These are phyloP conservation scores for Pogonomyrmex barbatus DNA, from an alignment of 1,140 invertebrate genomes.

Conservation along the genomic window DNA sequence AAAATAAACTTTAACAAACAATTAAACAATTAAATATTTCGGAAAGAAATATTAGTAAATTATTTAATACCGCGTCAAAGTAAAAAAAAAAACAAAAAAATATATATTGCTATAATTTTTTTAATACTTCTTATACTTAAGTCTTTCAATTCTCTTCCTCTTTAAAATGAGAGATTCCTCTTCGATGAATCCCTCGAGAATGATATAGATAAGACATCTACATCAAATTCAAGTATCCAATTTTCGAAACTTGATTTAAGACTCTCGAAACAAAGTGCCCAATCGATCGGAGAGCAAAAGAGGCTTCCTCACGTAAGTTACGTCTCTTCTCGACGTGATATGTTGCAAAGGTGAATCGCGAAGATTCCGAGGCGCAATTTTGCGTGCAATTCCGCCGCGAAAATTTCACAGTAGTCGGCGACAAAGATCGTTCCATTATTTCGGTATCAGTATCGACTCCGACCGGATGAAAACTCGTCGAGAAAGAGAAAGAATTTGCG, in stretches of 20 bases:
- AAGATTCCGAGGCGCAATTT: neutral
- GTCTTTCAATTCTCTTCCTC: too few relatives aligned
- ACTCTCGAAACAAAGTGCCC: neutral
- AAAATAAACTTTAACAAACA: neutral
- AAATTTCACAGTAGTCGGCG: conserved; percentile 35
- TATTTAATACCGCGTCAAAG: neutral
- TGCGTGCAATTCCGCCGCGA: neutral
- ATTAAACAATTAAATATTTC: neutral
- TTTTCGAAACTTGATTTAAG: neutral
- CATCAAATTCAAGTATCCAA: neutral
- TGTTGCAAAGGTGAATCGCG: neutral
- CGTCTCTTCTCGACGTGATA: neutral
- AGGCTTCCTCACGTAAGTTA: neutral
- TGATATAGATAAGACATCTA: neutral
- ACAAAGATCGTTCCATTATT: conserved; percentile 6
- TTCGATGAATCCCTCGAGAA: too few relatives aligned
- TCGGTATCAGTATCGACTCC: conserved; percentile 32
- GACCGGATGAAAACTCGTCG: neutral
- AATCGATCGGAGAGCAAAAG: conserved; percentile 1
- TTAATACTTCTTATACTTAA: too few relatives aligned
- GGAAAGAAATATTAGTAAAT: neutral
- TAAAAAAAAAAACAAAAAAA: too few relatives aligned
- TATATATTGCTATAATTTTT: too few relatives aligned
- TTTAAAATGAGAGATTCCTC: too few relatives aligned
- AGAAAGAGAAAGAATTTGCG: conserved; percentile 38